These are phyloP conservation scores for Pandemis cinnamomeana DNA, from an alignment of 2,888 invertebrate species.

Conservation along the genomic window DNA sequence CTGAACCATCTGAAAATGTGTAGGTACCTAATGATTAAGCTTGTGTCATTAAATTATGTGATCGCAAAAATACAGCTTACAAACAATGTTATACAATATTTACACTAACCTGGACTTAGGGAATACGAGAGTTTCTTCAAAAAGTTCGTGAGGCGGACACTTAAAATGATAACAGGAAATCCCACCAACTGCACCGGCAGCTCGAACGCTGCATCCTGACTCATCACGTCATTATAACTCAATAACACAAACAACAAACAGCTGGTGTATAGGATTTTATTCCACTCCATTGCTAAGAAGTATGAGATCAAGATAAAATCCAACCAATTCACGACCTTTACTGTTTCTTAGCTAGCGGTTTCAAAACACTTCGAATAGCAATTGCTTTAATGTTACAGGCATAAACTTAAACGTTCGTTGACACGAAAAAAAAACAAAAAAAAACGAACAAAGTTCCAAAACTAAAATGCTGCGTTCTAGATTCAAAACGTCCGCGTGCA, in stretches of 20 bases:
- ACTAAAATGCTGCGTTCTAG: neutral
- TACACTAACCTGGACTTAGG: slow-evolving; percentile 87
- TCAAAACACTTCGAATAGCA: slow-evolving; percentile 41
- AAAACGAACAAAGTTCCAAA: neutral
- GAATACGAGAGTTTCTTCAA: slow-evolving; percentile 90
- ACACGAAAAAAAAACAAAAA: slow-evolving; percentile 6
- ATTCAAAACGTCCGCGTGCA: slow-evolving; percentile 11
- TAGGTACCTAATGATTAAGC: too few species aligned
- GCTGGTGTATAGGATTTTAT: slow-evolving; percentile 38
- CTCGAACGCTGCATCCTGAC: slow-evolving; percentile 85
- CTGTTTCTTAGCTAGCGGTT: slow-evolving; percentile 38
- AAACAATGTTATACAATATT: neutral
- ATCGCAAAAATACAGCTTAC: neutral
- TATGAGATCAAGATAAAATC: slow-evolving; percentile 11
- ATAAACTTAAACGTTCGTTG: slow-evolving; percentile 10
- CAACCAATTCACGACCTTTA: slow-evolving; percentile 4
- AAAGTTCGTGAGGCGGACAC: slow-evolving; percentile 89
- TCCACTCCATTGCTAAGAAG: slow-evolving; percentile 42
- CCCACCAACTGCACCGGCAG: slow-evolving; percentile 90
- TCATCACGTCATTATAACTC: slow-evolving; percentile 40
- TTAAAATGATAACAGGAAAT: slow-evolving; percentile 89
- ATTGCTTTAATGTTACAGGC: slow-evolving; percentile 30
- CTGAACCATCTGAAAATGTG: too few species aligned
- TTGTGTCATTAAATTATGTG: neutral
- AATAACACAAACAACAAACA: slow-evolving; percentile 43